Evolutionary conservation across 2,797 vertebrate species (phyloP).

Genomic region (Lophura swinhoii): DNA sequence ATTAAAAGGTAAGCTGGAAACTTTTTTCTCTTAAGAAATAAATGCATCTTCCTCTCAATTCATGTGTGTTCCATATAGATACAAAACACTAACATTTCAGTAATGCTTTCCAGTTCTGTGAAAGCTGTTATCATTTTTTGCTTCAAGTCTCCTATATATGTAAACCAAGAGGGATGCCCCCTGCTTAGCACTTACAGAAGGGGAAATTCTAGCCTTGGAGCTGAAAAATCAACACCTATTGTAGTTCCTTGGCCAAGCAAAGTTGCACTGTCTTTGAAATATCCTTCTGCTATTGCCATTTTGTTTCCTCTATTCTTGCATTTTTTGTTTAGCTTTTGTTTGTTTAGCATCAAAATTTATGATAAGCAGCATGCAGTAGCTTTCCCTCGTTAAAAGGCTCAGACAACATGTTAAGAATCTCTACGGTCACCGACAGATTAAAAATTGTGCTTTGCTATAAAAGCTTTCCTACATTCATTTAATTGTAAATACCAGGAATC

Average conservation of each 20-base stretch:
- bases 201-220: not conserved
- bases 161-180: not conserved
- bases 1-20: slow-evolving; percentile 81
- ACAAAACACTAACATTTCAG: not conserved
- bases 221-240: not conserved
- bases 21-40: not conserved
- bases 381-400: not conserved
- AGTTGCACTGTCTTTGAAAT: not conserved
- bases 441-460: not conserved
- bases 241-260: not conserved
- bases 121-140: not conserved
- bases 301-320: not conserved
- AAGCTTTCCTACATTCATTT: not conserved
- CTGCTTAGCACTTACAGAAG: not conserved
- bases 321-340: not conserved
- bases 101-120: not conserved
- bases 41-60: not conserved
- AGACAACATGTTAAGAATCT: not conserved
- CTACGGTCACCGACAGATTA: not conserved
- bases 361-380: not conserved
- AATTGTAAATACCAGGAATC: not conserved
- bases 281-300: not conserved
- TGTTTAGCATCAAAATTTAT: not conserved
- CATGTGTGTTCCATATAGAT: not conserved
- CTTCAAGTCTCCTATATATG: not conserved